Evolutionary conservation across 2,113 vertebrate species (phyloP).

Genomic region (Gymnogyps californianus): DNA sequence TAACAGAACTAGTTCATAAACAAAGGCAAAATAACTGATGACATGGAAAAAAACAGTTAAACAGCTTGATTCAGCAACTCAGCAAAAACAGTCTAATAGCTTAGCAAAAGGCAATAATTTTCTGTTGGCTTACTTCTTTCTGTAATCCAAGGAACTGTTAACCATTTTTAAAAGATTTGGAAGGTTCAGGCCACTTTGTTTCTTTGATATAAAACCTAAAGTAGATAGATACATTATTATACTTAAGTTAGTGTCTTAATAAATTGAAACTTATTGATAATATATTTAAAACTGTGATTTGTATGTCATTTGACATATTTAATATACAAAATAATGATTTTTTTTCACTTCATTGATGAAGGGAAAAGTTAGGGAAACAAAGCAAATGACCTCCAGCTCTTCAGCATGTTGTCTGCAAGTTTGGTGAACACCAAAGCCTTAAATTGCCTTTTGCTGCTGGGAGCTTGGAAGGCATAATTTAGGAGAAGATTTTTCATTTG

Average conservation of each 20-base stretch:
- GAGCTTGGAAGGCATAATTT: slow-evolving; percentile 55
- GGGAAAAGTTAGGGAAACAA: slow-evolving; percentile 30
- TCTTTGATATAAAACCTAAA: not conserved
- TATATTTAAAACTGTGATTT: slow-evolving; percentile 29
- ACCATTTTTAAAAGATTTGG: not conserved
- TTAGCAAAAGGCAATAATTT: not conserved
- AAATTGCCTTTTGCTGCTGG: slow-evolving; percentile 44
- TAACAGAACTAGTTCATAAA: not conserved
- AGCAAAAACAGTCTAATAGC: not conserved
- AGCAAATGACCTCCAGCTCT: slow-evolving; percentile 53
- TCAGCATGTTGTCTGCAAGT: slow-evolving; percentile 52
- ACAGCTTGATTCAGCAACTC: not conserved
- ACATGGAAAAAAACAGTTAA: not conserved
- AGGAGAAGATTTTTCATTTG: slow-evolving; percentile 59
- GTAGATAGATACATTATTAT: not conserved
- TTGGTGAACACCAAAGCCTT: slow-evolving; percentile 54
- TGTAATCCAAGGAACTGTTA: not conserved
- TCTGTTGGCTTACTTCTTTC: not conserved
- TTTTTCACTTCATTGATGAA: not conserved
- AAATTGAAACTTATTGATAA: slow-evolving; percentile 18
- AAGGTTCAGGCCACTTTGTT: not conserved
- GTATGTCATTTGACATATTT: slow-evolving; percentile 4
- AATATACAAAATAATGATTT: not conserved
- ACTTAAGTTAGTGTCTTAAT: not conserved
- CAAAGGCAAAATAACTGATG: not conserved